Base-by-base conservation (phyloP, 1,140 invertebrate genomes). In the Streblospio benedicti region DNA sequence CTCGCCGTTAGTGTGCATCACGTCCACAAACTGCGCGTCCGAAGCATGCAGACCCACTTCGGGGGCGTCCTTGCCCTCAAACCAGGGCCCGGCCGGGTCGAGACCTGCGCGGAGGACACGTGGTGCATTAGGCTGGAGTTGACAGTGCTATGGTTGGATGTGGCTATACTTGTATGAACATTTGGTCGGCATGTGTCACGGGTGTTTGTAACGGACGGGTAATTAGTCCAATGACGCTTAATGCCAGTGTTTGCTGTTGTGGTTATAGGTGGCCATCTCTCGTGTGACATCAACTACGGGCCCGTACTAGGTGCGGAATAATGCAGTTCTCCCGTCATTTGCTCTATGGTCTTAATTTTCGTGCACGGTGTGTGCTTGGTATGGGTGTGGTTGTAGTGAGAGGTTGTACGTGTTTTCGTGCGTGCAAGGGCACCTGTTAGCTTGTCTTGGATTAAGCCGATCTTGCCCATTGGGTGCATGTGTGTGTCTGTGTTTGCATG, bases 11-110 rank as follows among this genome's bases (percentile, higher is more conserved):
- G 89, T 91, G 71, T 97, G 93, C 45, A 96, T 94, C 0, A 93
- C 90, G 72, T 96, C 93, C 0, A 97, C 93, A 73, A 94, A 95
- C 41, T 85, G 82, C 0, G 93, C 93, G 76, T 95, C 92, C 3
- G 69, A 67, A 5, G 67, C 65, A 45, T 79, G 76, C 20, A 82
- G 60, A 43, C 71, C 59, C 9, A 72, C 69, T 23, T 81, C 77
- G 16, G 35, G 2, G 64, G 66, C 45, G 64, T 68, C 54, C 70
- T 63, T 59, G 79, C 78, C 58, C 30, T 69, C 63, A 51, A 70
- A 73, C 32, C 63, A 68, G 0, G 70, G 73, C 4, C 65, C 71
- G 27, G 71, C 71, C 1, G 71, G 71, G 61, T 74, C 72, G 31
- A 74, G 31, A 52, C 69, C 71, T 72, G 58, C 43, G 61, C 50